Percentiles rank a stretch among this genome's conserved stretches.
These are phyloP conservation scores for Mamestra configurata DNA, from an alignment of 1,140 invertebrate genomes.

Conservation along the genomic window DNA sequence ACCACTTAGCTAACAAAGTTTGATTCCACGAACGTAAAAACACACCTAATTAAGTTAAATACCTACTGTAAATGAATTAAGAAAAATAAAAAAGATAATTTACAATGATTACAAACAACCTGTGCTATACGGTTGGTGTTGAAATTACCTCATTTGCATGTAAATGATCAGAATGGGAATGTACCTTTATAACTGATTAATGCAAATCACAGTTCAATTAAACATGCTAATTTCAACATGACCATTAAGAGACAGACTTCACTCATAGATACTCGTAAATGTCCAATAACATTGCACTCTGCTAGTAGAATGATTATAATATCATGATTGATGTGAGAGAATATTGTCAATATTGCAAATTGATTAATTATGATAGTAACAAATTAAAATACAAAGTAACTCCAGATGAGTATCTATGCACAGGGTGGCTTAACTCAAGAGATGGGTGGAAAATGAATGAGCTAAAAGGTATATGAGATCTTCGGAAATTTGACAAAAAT, in stretches of 20 bases:
- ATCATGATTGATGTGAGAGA: not conserved
- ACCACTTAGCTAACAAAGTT: too few relatives aligned
- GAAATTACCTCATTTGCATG: conserved; percentile 11
- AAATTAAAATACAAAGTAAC: too few relatives aligned
- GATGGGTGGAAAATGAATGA: too few relatives aligned
- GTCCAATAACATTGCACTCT: not conserved
- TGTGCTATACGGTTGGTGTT: conserved; percentile 5
- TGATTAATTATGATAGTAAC: too few relatives aligned
- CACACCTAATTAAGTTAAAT: not conserved
- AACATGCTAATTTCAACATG: conserved; percentile 14
- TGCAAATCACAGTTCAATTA: conserved; percentile 29
- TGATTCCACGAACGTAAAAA: not conserved
- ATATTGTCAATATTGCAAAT: too few relatives aligned
- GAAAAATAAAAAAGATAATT: not conserved
- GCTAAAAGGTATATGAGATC: too few relatives aligned
- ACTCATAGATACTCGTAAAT: not conserved
- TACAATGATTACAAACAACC: not conserved
- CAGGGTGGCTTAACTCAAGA: too few relatives aligned
- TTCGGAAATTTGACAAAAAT: too few relatives aligned
- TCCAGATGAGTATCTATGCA: too few relatives aligned
- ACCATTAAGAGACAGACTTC: not conserved
- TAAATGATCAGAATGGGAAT: conserved; percentile 4
- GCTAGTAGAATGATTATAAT: not conserved
- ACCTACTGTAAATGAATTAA: not conserved
- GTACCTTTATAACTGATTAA: not conserved